Conservation (phyloP, 2,888 invertebrate genomes). For the Hyles lineata region DNA sequence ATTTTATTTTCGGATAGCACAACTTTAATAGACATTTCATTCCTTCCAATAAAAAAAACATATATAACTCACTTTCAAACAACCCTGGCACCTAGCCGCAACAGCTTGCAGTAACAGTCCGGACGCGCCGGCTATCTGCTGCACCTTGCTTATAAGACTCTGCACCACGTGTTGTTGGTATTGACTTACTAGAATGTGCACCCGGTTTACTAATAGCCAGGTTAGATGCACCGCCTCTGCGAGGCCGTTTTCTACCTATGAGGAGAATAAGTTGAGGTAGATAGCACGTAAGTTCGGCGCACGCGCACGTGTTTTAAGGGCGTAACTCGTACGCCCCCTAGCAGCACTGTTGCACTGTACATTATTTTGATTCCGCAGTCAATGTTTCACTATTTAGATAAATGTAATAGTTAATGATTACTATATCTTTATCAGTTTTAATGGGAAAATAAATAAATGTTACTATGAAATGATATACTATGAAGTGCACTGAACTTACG, state of each 20-base stretch:
- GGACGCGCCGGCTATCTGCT: conserved; percentile 87
- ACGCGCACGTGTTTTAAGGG: neutral
- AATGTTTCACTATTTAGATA: too few relatives aligned
- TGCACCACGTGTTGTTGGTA: conserved; percentile 87
- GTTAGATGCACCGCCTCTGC: conserved; percentile 89
- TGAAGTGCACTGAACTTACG: conserved; percentile 76
- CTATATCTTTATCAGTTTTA: neutral
- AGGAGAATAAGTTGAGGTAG: neutral
- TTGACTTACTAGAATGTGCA: conserved; percentile 87
- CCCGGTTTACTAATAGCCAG: conserved; percentile 91
- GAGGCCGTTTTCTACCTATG: conserved; percentile 87
- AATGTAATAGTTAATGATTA: too few relatives aligned
- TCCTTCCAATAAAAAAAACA: too few relatives aligned
- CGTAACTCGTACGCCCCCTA: too few relatives aligned
- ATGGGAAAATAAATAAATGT: neutral
- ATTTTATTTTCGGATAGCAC: neutral
- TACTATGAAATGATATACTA: neutral
- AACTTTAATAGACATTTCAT: neutral
- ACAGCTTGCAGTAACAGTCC: conserved; percentile 89
- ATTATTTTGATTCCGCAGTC: too few relatives aligned
- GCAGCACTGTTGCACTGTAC: too few relatives aligned
- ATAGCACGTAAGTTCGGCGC: neutral
- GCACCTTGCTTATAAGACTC: conserved; percentile 60
- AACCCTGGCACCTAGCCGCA: conserved; percentile 86
- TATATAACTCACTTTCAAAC: conserved; percentile 67